phyloP scores from a whole-genome alignment of 2,888 invertebrate genomes.

The Cantharis rustica region DNA sequence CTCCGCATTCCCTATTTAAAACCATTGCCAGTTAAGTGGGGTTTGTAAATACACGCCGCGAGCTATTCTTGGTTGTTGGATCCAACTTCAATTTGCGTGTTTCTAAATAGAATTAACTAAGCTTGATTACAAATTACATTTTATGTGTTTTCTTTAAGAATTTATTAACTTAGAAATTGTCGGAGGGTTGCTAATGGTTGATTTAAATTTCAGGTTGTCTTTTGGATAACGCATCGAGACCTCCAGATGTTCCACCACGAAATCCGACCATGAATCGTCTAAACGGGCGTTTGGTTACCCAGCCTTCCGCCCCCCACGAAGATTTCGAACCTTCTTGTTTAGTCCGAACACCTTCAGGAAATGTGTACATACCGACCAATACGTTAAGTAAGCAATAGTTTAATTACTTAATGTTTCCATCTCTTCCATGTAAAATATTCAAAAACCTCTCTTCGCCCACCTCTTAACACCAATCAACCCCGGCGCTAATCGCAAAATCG shows the following conservation, averaged over 20 bases:
- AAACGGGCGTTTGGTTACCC: slow-evolving; percentile 86
- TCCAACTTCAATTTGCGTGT: slow-evolving; percentile 19
- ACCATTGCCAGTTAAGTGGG: slow-evolving; percentile 15
- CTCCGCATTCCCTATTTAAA: slow-evolving; percentile 18
- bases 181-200: neutral
- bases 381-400: slow-evolving; percentile 46
- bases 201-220: slow-evolving; percentile 73
- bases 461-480: neutral
- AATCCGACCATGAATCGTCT: slow-evolving; percentile 90
- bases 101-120: slow-evolving; percentile 19
- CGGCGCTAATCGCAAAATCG: too few species aligned
- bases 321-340: slow-evolving; percentile 91
- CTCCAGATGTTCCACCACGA: slow-evolving; percentile 88
- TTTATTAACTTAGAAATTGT: neutral
- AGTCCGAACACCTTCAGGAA: slow-evolving; percentile 89
- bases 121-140: slow-evolving; percentile 6
- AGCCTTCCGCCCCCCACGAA: slow-evolving; percentile 66
- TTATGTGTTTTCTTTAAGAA: slow-evolving; percentile 5
- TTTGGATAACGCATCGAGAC: slow-evolving; percentile 80
- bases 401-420: neutral
- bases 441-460: neutral
- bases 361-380: slow-evolving; percentile 91
- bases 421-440: neutral
- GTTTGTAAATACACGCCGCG: slow-evolving; percentile 15
- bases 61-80: slow-evolving; percentile 14